phyloP scores from a whole-genome alignment of 2,888 invertebrate genomes.

The Plagodis pulveraria region DNA sequence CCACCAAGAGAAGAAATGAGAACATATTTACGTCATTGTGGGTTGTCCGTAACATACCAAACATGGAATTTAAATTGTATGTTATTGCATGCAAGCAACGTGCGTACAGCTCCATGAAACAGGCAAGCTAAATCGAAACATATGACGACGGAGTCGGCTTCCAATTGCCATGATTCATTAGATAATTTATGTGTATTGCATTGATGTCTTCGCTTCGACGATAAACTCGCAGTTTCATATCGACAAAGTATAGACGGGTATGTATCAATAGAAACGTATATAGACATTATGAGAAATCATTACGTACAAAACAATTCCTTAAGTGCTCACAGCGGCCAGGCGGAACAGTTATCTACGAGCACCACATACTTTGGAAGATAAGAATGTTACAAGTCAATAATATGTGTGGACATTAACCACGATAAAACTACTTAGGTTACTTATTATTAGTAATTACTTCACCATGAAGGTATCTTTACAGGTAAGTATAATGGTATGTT shows the following conservation, averaged over 20 bases:
- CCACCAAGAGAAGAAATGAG: constrained; percentile 22
- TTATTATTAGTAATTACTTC: constrained; percentile 44
- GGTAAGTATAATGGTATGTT: no score
- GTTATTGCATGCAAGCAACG: constrained; percentile 28
- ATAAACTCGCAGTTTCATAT: constrained; percentile 24
- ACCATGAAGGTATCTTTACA: constrained; percentile 15
- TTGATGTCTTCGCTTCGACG: constrained; percentile 32
- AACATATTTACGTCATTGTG: constrained; percentile 26
- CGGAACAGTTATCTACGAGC: constrained; percentile 37
- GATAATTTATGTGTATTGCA: constrained; percentile 54
- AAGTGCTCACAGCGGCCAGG: constrained; percentile 11
- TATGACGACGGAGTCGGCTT: constrained; percentile 49
- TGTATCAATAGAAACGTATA: constrained; percentile 16
- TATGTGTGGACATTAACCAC: constrained; percentile 56
- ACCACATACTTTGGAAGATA: constrained; percentile 48
- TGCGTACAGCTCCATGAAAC: constrained; percentile 31
- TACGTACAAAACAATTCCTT: constrained; percentile 19
- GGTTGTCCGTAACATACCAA: constrained; percentile 17
- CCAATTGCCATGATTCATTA: constrained; percentile 57
- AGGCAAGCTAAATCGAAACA: constrained; percentile 56
- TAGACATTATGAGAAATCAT: constrained; percentile 26
- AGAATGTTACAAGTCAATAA: constrained; percentile 49
- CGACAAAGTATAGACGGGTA: constrained; percentile 12
- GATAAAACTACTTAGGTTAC: constrained; percentile 67
- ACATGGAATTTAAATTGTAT: constrained; percentile 24